Evolutionary conservation across 1,140 invertebrate species (phyloP), one percentile per base, ranked within the genome.

Genomic region (Pogonomyrmex californicus): DNA sequence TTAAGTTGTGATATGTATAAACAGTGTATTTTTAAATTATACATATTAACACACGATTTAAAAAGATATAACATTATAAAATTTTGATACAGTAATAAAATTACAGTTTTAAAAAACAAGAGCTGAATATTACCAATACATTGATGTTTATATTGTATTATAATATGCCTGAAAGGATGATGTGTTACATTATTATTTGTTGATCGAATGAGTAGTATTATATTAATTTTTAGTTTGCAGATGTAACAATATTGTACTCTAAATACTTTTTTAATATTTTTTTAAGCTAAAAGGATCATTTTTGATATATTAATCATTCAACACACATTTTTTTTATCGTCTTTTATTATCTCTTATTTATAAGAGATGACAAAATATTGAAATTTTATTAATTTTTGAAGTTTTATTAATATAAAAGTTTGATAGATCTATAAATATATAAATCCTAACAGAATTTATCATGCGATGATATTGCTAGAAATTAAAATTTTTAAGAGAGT

Each of bases 51-150:
- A 62, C 14, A 68, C 4, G 4, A n/a, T 66, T 5, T 23, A 73
- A 38, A 60, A 1, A 68, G 1, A 44, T 81, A 30, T 9, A 36
- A 73, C 33, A 82, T 38, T 47, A 73, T 73, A 30, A 83, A 83
- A 83, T 56, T 81, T 81, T 70, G 63, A 81, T 81, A 81, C 36
- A 70, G 47, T 30, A 10, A 68, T 68, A 81, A 77, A 70, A 81
- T 44, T 81, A 56, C 12, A 79, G n/a, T 36, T 81, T 81, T 68
- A 56, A 81, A 17, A 81, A 41, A 41, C 23, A 65, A 78, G 17
- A 51, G 12, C 12, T 68, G 38, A 70, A 54, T 81, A 81, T 58
- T 81, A 9, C 41, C 30, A 77, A 77, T 56, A 58, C 58, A 30
- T 4, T 60, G 23, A 56, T 41, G 38, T 76, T 44, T 60, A 49